Conservation (phyloP, 2,888 invertebrate species). For the Stenolophus ochropezus region DNA sequence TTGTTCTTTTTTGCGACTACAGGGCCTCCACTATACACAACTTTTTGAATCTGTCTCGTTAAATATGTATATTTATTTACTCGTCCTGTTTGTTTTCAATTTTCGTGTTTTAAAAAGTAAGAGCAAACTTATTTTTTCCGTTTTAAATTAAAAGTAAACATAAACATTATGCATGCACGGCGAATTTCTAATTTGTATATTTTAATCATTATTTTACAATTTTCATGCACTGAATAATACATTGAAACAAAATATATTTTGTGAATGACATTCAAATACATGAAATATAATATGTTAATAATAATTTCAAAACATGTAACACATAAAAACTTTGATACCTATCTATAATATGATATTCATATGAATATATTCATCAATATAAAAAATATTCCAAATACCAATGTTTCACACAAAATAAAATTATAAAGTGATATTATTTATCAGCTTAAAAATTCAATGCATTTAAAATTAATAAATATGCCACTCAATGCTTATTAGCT, state of each 20-base stretch:
- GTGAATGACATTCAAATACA: not conserved
- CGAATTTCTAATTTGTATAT: constrained; percentile 4
- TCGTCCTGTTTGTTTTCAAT: constrained; percentile 19
- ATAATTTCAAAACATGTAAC: not conserved
- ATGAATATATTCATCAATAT: too few species aligned
- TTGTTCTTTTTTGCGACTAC: not conserved
- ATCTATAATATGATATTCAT: too few species aligned
- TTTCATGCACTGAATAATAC: not conserved
- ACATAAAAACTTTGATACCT: too few species aligned
- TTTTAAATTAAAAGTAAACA: constrained; percentile 32
- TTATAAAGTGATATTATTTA: too few species aligned
- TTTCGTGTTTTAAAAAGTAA: constrained; percentile 23
- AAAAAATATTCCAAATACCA: too few species aligned
- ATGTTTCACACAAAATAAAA: too few species aligned
- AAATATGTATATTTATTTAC: constrained; percentile 32
- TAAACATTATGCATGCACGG: not conserved
- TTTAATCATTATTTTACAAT: not conserved
- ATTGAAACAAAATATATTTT: not conserved
- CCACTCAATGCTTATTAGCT: too few species aligned
- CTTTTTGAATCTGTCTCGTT: not conserved
- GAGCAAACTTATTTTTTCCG: constrained; percentile 20
- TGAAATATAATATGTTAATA: not conserved
- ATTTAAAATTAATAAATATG: too few species aligned
- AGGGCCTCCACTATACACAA: not conserved
- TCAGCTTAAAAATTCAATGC: too few species aligned